Evolutionary conservation across 2,113 vertebrate genomes (phyloP).

Genomic region (Holacanthus passer): DNA sequence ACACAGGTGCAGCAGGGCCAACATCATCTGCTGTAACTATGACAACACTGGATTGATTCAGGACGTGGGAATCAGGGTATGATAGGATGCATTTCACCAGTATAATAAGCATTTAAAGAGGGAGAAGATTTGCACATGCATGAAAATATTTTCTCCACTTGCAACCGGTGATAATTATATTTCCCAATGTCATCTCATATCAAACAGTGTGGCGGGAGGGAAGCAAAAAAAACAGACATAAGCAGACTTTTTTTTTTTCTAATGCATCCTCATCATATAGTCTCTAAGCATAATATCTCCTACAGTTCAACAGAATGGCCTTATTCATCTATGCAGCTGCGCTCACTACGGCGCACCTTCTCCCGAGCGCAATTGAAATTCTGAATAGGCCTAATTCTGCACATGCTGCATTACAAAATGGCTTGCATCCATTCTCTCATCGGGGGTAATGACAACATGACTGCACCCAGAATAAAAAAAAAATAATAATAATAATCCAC

Average conservation of each 20-base stretch:
- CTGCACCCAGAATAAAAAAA: constrained; percentile 72
- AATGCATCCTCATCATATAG: constrained; percentile 67
- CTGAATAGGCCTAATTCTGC: constrained; percentile 84
- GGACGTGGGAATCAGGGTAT: constrained; percentile 82
- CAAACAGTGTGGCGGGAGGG: too few relatives aligned
- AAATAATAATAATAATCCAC: constrained; percentile 50
- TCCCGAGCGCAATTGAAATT: constrained; percentile 83
- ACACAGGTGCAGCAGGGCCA: constrained; percentile 84
- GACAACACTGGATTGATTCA: constrained; percentile 86
- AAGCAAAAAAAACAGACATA: constrained; percentile 1
- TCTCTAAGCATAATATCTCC: constrained; percentile 73
- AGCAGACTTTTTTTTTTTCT: constrained; percentile 24
- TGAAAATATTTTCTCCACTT: constrained; percentile 29
- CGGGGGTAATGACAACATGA: constrained; percentile 74
- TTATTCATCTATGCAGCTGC: constrained; percentile 85
- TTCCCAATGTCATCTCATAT: not conserved
- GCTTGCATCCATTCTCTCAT: constrained; percentile 82
- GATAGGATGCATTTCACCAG: constrained; percentile 71
- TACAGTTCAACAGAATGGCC: constrained; percentile 81
- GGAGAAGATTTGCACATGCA: not conserved
- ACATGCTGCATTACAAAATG: constrained; percentile 87
- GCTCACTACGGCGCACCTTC: constrained; percentile 83
- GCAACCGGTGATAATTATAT: constrained; percentile 26
- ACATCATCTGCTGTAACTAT: constrained; percentile 85
- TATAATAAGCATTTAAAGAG: constrained; percentile 32